phyloP scores from a whole-genome alignment of 2,888 invertebrate species.

The Lasioglossum zephyrum region DNA sequence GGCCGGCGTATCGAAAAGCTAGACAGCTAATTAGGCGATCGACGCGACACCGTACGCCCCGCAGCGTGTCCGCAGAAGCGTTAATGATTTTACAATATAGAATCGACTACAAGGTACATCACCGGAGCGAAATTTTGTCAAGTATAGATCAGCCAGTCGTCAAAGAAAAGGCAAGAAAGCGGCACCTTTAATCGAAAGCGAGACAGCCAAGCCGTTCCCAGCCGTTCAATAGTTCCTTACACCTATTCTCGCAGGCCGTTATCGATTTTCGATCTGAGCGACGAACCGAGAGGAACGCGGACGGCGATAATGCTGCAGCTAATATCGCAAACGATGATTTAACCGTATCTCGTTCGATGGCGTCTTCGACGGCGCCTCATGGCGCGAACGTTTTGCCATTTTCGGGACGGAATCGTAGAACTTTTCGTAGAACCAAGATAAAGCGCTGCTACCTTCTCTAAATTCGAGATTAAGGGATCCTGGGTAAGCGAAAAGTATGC shows the following conservation, averaged over 20 bases:
- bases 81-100: background rate
- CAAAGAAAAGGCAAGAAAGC: constrained; percentile 6
- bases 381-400: background rate
- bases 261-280: constrained; percentile 76
- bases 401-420: background rate
- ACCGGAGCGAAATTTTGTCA: background rate
- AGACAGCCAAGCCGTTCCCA: constrained; percentile 37
- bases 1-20: background rate
- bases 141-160: constrained; percentile 44
- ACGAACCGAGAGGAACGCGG: constrained; percentile 69
- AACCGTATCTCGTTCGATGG: constrained; percentile 65
- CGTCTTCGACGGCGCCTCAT: constrained; percentile 29
- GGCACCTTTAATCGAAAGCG: constrained; percentile 54
- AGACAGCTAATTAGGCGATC: background rate
- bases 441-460: background rate
- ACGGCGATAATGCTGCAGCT: constrained; percentile 74
- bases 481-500: background rate
- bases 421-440: background rate
- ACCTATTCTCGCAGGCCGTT: constrained; percentile 47
- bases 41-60: background rate
- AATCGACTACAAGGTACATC: background rate
- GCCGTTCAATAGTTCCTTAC: constrained; percentile 61
- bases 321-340: constrained; percentile 78
- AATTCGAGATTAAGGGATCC: background rate
- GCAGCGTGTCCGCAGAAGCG: background rate